A percentile compares a stretch with the other conserved stretches of the same genome.
Conservation (phyloP, 2,113 vertebrate species). For the Proteles cristata region DNA sequence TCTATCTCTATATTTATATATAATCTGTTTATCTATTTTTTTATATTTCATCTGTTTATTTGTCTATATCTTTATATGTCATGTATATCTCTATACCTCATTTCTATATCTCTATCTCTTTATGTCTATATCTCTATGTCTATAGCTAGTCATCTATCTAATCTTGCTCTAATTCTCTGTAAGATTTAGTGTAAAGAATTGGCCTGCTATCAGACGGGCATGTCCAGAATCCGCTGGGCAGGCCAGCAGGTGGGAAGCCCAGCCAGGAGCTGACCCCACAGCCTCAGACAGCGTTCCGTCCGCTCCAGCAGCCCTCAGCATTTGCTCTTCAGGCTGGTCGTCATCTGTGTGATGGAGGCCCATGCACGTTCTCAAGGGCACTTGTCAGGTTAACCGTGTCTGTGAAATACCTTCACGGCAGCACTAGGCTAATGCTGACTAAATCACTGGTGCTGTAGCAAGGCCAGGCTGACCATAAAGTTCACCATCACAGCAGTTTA, state of each 20-base stretch:
- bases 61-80: not conserved
- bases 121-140: not conserved
- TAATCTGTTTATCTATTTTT: too few species aligned
- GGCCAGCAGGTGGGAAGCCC: not conserved
- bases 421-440: rapidly evolving
- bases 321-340: not conserved
- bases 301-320: too few species aligned
- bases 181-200: not conserved
- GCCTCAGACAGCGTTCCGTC: not conserved
- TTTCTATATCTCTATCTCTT: too few species aligned
- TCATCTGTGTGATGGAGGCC: not conserved
- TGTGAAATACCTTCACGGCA: rapidly evolving
- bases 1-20: too few species aligned
- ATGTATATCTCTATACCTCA: too few species aligned
- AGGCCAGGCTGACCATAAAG: not conserved
- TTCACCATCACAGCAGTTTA: not conserved
- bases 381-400: not conserved
- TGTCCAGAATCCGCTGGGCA: not conserved
- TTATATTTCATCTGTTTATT: too few species aligned
- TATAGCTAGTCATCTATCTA: not conserved
- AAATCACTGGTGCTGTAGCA: rapidly evolving
- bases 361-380: not conserved
- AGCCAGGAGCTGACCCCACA: not conserved
- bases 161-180: not conserved
- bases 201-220: not conserved